Evolutionary conservation across 30 jellyfish, hydroid and myxozoan genomes (phyloP), one percentile per base, ranked within the genome.

Genomic region (Aurelia sp.): DNA sequence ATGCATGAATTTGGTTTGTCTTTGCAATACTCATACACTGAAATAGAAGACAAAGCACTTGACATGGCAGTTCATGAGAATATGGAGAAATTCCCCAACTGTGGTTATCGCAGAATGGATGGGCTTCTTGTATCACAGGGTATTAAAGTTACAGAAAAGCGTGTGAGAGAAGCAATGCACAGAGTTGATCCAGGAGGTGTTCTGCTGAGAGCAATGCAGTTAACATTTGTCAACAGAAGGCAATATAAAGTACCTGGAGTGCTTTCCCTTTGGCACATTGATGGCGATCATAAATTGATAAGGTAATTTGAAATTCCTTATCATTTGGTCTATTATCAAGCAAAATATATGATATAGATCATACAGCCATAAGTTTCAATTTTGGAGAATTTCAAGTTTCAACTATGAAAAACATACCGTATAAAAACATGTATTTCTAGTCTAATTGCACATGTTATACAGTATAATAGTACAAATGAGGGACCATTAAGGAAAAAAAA

Each of bases 171-270:
- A 22, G 78, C 87, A 50, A 50, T 75, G 78, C 55, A 40, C 40
- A 24, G 87, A 53, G 77, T 58, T 6, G 80, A 75, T 24, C 87
- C 87, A 75, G 87, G 27, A 4, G 87, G 87, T 13, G 55, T 75
- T 13, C 50, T 75, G 4, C 80, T 75, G 35, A 53, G 87, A 75
- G 59, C 78, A 47, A 55, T 58, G 78, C 87, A 75, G 53, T 40
- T 75, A 80, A 75, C 44, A n/a, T 12, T 52, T 20, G 57, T 75
- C 80, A 22, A 50, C 21, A 18, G 87, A 35, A 35, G 47, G 5
- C 3, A 35, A 5, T 35, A 35, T 35, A 35, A 35, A 35, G 47
- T n/a, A 13, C 78, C 87, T 11, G 80, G 87, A 44, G 50, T 70
- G 22, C 52, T 67, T 15, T n/a, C 78, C 15, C 53, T 67, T 22